Conservation (phyloP, 2,888 invertebrate species). For the Drosophila algonquin region DNA sequence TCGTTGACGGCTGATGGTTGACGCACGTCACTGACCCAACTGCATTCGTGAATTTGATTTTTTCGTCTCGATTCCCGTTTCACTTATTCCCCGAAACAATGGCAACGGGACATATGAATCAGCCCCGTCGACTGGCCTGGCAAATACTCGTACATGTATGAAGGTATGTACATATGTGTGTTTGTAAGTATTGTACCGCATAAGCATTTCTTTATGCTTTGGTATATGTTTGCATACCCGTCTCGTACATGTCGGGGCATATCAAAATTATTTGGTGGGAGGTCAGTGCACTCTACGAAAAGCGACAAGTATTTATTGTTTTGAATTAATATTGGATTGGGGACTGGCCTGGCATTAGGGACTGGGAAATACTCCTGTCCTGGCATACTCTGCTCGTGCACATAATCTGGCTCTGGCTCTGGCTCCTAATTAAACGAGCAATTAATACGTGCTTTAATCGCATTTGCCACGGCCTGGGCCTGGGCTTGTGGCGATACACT, state of each 20-base stretch:
- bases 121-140: constrained; percentile 10
- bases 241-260: constrained; percentile 33
- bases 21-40: constrained; percentile 62
- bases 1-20: constrained; percentile 34
- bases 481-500: constrained; percentile 71
- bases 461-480: constrained; percentile 63
- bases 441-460: constrained; percentile 72
- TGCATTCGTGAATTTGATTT: constrained; percentile 62
- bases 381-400: too few relatives aligned
- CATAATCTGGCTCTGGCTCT: too few relatives aligned
- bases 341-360: constrained; percentile 9
- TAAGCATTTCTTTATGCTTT: constrained; percentile 38
- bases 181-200: constrained; percentile 12
- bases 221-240: constrained; percentile 4
- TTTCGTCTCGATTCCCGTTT: constrained; percentile 52
- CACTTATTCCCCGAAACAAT: constrained; percentile 22
- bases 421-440: constrained; percentile 71
- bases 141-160: background rate
- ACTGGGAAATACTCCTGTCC: constrained; percentile 32
- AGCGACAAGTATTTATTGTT: constrained; percentile 72
- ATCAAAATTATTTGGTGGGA: constrained; percentile 39
- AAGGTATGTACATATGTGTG: background rate
- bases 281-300: constrained; percentile 70
- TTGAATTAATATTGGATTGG: constrained; percentile 13
- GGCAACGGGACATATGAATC: constrained; percentile 64